Base-by-base conservation (phyloP, 2,888 invertebrate species). In the Rhagonycha fulva region DNA sequence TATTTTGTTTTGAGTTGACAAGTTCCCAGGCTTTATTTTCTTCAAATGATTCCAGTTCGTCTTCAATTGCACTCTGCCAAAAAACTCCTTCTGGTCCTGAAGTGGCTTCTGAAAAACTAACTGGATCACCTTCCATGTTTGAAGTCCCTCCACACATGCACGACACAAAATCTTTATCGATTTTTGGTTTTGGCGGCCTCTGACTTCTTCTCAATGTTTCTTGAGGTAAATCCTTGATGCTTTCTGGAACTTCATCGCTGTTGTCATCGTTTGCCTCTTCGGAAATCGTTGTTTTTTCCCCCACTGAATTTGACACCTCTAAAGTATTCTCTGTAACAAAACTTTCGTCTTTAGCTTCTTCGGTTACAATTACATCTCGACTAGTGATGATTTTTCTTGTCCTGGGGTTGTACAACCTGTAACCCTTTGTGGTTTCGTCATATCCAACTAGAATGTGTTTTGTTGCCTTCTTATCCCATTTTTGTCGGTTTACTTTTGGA, bases 21-120 rank as follows among this genome's bases (percentile, higher is more conserved):
- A 84, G 14, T n/a, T 82, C 81, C 83, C 83, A 84, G 11, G 83
- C 80, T 62, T 80, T 72, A 75, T 85, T 84, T 68, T 83, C 80
- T 30, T 81, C 75, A 70, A 84, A 85, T 9, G 76, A 76, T 14
- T 80, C 12, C 23, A 84, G 61, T 72, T 85, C 84, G 62, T 85
- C 82, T 28, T 14, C 3, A 81, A 84, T 84, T 10, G 85, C 84
- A 3, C 12, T 11, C 4, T 1, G 3, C 32, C 12, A 32, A 4
- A 12, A 12, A 11, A 12, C 12, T 32, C 12, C 19, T 14, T 62
- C 14, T 14, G 14, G 14, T 62, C 62, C 14, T 62, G 62, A 62
- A 14, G 14, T 5, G 10, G 62, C 62, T 62, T 62, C 23, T 23
- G 62, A 9, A 62, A 19, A 5, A 1, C 1, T 62, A 62, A 14